phyloP scores from a whole-genome alignment of 2,113 vertebrate species.

The Serinus canaria region DNA sequence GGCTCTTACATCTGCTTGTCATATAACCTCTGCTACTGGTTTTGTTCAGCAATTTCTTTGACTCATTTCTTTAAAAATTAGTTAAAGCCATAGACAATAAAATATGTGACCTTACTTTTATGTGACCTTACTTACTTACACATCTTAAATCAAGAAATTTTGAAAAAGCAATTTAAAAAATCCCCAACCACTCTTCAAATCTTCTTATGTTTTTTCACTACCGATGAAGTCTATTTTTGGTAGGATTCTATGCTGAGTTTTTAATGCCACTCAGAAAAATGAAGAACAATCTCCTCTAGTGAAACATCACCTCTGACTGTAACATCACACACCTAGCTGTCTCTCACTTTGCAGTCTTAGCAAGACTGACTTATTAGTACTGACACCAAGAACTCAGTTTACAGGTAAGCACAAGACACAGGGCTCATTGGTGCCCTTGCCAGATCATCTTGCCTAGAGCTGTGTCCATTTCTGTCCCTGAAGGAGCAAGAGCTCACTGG shows the following conservation, averaged over 20 bases:
- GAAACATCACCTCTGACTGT: neutral
- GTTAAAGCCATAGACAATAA: conserved; percentile 59
- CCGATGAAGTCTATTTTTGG: neutral
- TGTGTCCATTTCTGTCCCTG: neutral
- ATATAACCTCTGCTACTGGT: neutral
- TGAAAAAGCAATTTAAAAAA: neutral
- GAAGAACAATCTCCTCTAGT: neutral
- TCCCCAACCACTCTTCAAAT: neutral
- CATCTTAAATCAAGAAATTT: conserved; percentile 1
- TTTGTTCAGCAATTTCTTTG: conserved; percentile 53
- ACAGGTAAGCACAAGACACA: neutral
- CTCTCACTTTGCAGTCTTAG: neutral
- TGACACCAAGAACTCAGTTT: neutral
- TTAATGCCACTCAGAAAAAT: neutral
- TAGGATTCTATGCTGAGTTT: neutral
- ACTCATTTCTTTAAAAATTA: conserved; percentile 62
- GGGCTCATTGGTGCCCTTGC: neutral
- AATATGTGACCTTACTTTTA: neutral
- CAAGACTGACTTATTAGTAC: neutral
- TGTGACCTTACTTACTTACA: neutral
- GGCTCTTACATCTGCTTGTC: conserved; percentile 59
- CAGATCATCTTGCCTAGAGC: neutral
- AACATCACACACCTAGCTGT: neutral
- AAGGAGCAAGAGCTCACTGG: neutral
- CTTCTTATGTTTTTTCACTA: neutral